Evolutionary conservation across 2,797 vertebrate species (phyloP).

Genomic region (Denticeps clupeoides): DNA sequence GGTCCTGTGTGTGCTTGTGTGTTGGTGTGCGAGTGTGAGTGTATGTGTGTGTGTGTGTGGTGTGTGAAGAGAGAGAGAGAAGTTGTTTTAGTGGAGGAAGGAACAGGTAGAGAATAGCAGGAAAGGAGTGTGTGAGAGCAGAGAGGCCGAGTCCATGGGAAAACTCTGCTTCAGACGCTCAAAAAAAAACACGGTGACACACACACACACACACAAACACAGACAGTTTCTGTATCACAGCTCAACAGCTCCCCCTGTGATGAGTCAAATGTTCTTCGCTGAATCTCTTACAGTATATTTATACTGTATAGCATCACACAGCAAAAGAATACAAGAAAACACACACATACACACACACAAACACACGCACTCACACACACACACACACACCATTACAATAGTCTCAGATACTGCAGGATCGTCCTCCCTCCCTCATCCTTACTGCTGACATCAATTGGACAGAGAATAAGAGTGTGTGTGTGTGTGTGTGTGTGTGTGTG

Average conservation of each 20-base stretch:
- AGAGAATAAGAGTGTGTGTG: background rate
- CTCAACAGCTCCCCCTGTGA: background rate
- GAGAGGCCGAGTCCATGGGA: constrained; percentile 47
- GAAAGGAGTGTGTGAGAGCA: constrained; percentile 42
- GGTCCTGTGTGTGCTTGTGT: no score
- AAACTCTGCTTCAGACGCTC: constrained; percentile 34
- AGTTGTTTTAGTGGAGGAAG: constrained; percentile 49
- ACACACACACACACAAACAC: no score
- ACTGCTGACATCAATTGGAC: no score
- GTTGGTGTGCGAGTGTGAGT: background rate
- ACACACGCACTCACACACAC: constrained; percentile 20
- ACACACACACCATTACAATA: constrained; percentile 1
- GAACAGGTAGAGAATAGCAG: constrained; percentile 61
- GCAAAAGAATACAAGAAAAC: constrained; percentile 2
- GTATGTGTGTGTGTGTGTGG: background rate
- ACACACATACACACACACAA: background rate
- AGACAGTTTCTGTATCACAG: background rate
- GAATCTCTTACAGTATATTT: constrained; percentile 12
- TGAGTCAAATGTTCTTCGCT: no score
- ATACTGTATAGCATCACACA: background rate
- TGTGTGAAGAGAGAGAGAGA: no score
- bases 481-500: no score
- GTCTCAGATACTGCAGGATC: no score
- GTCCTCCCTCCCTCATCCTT: no score
- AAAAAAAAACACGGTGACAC: constrained; percentile 33